These are phyloP conservation scores for Hypomesus transpacificus DNA, from an alignment of 2,113 vertebrate genomes.

Conservation along the genomic window DNA sequence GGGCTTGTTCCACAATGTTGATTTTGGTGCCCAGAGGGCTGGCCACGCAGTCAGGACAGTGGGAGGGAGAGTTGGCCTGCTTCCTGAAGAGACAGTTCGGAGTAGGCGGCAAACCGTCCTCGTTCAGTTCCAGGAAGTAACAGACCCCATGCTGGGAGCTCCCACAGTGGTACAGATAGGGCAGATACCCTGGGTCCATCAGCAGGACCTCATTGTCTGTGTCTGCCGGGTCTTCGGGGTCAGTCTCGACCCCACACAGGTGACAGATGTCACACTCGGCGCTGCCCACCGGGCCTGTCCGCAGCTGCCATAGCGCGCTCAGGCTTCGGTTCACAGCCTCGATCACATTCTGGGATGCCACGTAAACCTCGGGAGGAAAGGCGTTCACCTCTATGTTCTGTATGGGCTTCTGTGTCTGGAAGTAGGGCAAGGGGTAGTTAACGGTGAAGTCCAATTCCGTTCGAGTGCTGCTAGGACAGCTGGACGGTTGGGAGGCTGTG, in stretches of 20 bases:
- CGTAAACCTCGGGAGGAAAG: slow-evolving; percentile 59
- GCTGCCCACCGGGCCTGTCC: slow-evolving; percentile 81
- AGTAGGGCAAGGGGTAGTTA: slow-evolving; percentile 70
- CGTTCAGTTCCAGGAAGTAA: slow-evolving; percentile 69
- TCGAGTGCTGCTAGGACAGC: slow-evolving; percentile 65
- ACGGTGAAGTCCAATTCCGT: slow-evolving; percentile 72
- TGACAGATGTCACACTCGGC: slow-evolving; percentile 76
- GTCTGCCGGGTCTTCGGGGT: slow-evolving; percentile 57
- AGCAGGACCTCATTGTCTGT: slow-evolving; percentile 80
- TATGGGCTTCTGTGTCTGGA: slow-evolving; percentile 63
- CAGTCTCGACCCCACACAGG: slow-evolving; percentile 46
- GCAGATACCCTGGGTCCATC: slow-evolving; percentile 65
- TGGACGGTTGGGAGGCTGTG: slow-evolving; percentile 44
- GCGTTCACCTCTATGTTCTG: slow-evolving; percentile 76
- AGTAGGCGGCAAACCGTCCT: rapidly evolving
- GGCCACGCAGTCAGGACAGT: slow-evolving; percentile 84
- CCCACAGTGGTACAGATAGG: slow-evolving; percentile 81
- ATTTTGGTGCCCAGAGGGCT: slow-evolving; percentile 85
- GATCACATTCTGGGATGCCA: slow-evolving; percentile 81
- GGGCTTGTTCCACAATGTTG: slow-evolving; percentile 64
- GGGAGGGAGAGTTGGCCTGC: slow-evolving; percentile 43
- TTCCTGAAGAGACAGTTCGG: slow-evolving; percentile 75
- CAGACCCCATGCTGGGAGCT: slow-evolving; percentile 80
- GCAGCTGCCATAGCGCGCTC: slow-evolving; percentile 62
- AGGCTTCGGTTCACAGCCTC: slow-evolving; percentile 62